Evolutionary conservation across 1,140 invertebrate species (phyloP).

Genomic region (Pseudomyrmex flavicornis): DNA sequence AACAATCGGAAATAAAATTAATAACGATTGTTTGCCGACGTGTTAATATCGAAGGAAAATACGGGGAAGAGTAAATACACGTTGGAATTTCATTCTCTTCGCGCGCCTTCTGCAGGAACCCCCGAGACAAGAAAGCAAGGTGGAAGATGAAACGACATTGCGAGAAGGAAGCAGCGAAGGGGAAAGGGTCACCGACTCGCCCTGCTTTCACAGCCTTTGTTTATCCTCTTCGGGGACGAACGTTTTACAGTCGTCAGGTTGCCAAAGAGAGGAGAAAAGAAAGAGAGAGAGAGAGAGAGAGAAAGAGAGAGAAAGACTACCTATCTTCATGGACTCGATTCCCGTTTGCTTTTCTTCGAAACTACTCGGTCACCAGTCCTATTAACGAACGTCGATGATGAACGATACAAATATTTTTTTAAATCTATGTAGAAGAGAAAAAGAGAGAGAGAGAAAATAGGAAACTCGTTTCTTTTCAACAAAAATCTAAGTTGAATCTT

Average conservation of each 20-base stretch:
- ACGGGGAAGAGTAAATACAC: conserved; percentile 66
- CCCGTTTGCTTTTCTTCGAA: conserved; percentile 6
- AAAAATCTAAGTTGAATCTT: conserved; percentile 5
- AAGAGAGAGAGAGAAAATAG: too few relatives aligned
- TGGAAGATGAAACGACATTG: conserved; percentile 56
- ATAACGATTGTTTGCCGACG: conserved; percentile 70
- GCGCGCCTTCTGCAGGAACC: conserved; percentile 47
- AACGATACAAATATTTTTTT: background rate
- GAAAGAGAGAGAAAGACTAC: background rate
- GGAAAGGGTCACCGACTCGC: conserved; percentile 41
- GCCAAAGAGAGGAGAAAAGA: background rate
- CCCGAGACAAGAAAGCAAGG: conserved; percentile 54
- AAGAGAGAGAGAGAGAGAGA: background rate
- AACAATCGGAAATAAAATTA: conserved; percentile 70
- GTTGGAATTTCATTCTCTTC: conserved; percentile 68
- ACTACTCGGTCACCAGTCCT: background rate
- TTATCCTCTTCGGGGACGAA: conserved; percentile 55
- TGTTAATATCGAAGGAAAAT: conserved; percentile 74
- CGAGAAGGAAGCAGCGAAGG: conserved; percentile 32
- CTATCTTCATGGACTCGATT: conserved; percentile 23
- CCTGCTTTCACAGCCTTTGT: conserved; percentile 68
- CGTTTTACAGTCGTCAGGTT: conserved; percentile 55
- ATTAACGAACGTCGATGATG: background rate
- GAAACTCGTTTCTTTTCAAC: background rate
- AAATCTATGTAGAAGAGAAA: conserved; percentile 24